Percentiles rank a stretch among this genome's conserved stretches.
Evolutionary conservation across 2,797 vertebrate species (phyloP).

Genomic region (Ctenochaetus hawaiiensis): DNA sequence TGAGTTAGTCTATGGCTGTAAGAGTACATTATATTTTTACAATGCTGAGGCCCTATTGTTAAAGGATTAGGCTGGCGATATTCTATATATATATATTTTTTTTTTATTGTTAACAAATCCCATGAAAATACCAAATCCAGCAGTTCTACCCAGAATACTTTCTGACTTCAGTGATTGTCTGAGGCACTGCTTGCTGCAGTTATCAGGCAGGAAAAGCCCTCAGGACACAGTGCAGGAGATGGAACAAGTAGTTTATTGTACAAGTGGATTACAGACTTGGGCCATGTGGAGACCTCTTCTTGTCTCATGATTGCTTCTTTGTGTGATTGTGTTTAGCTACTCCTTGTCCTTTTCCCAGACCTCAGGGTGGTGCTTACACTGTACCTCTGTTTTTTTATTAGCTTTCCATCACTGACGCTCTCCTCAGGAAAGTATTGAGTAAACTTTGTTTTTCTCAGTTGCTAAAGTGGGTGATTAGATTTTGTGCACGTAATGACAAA

Average conservation of each 20-base stretch:
- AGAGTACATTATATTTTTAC: slow-evolving; percentile 14
- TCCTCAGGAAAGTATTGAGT: slow-evolving; percentile 9
- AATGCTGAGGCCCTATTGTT: slow-evolving; percentile 4
- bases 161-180: not conserved
- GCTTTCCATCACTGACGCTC: slow-evolving; percentile 15
- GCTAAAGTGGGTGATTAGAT: not conserved
- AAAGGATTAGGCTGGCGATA: slow-evolving; percentile 3
- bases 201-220: slow-evolving; percentile 58
- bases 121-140: slow-evolving; percentile 20
- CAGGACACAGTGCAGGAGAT: slow-evolving; percentile 48
- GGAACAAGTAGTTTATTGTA: slow-evolving; percentile 69
- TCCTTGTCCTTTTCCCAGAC: slow-evolving; percentile 39
- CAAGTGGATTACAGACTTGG: slow-evolving; percentile 50
- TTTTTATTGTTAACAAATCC: slow-evolving; percentile 31
- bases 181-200: slow-evolving; percentile 17
- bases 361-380: slow-evolving; percentile 15
- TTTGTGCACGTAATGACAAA: not conserved
- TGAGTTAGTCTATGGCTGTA: slow-evolving; percentile 24
- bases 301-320: slow-evolving; percentile 56
- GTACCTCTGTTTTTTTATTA: slow-evolving; percentile 29
- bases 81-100: slow-evolving; percentile 2
- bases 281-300: slow-evolving; percentile 28
- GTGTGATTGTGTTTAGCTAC: slow-evolving; percentile 30
- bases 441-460: slow-evolving; percentile 1
- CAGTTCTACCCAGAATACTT: slow-evolving; percentile 4